Percentiles rank a stretch among this genome's conserved stretches.
Conservation (phyloP, 2,888 invertebrate genomes). For the Pollenia labialis region DNA sequence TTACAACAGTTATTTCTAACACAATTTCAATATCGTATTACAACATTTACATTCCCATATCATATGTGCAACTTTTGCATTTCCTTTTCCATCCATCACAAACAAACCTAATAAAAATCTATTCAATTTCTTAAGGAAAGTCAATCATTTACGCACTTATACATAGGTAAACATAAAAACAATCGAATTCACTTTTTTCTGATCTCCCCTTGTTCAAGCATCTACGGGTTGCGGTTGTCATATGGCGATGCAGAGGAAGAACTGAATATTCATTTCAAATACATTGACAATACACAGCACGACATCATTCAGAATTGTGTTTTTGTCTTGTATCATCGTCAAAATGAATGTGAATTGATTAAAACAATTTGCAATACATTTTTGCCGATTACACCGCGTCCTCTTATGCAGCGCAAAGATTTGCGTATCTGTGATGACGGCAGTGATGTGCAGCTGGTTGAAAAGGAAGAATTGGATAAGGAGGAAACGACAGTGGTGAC, state of each 20-base stretch:
- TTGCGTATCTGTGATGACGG: constrained; percentile 78
- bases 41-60: too few species aligned
- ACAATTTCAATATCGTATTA: too few species aligned
- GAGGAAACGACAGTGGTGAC: constrained; percentile 64
- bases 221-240: constrained; percentile 79
- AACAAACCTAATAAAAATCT: constrained; percentile 4
- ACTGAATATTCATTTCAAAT: constrained; percentile 79
- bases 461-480: constrained; percentile 56
- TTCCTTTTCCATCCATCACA: constrained; percentile 16
- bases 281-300: constrained; percentile 79
- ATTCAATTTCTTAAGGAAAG: constrained; percentile 6
- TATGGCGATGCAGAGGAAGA: constrained; percentile 78
- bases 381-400: constrained; percentile 79
- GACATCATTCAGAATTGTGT: constrained; percentile 81
- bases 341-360: constrained; percentile 79
- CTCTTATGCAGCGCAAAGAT: constrained; percentile 77
- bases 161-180: background rate
- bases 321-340: constrained; percentile 77
- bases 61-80: background rate
- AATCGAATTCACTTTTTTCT: constrained; percentile 1
- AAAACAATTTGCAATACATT: constrained; percentile 79
- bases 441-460: constrained; percentile 68
- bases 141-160: background rate
- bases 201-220: constrained; percentile 72
- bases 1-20: too few species aligned